Conservation (phyloP, 2,797 vertebrate species). For the Chelmon rostratus region DNA sequence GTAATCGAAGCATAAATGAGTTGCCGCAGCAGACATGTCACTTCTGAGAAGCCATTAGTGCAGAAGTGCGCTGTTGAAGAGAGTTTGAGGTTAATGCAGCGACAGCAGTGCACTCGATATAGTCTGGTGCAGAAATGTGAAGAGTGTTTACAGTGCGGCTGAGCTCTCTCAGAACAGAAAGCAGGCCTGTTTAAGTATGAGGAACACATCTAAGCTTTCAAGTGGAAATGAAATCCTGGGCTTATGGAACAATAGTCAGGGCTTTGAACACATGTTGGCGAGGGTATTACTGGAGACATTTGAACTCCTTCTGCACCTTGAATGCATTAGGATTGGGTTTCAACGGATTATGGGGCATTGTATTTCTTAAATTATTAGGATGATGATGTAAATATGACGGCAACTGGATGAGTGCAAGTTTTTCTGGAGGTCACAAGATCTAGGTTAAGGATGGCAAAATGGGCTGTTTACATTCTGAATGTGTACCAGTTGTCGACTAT, state of each 20-base stretch:
- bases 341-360: conserved; percentile 27
- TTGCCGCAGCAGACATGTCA: conserved; percentile 44
- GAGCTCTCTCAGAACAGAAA: conserved; percentile 36
- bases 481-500: neutral
- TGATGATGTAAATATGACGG: conserved; percentile 29
- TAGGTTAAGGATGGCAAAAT: neutral
- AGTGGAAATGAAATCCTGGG: conserved; percentile 62
- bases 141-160: conserved; percentile 34
- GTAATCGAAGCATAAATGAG: conserved; percentile 62
- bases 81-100: conserved; percentile 43
- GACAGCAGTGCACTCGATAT: neutral
- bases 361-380: conserved; percentile 35
- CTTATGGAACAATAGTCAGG: conserved; percentile 67
- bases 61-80: conserved; percentile 45
- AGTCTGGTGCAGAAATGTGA: conserved; percentile 57
- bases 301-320: conserved; percentile 60
- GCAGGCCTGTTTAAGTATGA: conserved; percentile 49
- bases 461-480: neutral
- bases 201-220: conserved; percentile 57
- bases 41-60: conserved; percentile 60
- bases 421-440: neutral
- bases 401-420: conserved; percentile 23
- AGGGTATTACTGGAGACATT: conserved; percentile 58
- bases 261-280: conserved; percentile 53
- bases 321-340: conserved; percentile 63